Conservation (phyloP, 1,140 invertebrate species). For the Drosophila watanabei region DNA sequence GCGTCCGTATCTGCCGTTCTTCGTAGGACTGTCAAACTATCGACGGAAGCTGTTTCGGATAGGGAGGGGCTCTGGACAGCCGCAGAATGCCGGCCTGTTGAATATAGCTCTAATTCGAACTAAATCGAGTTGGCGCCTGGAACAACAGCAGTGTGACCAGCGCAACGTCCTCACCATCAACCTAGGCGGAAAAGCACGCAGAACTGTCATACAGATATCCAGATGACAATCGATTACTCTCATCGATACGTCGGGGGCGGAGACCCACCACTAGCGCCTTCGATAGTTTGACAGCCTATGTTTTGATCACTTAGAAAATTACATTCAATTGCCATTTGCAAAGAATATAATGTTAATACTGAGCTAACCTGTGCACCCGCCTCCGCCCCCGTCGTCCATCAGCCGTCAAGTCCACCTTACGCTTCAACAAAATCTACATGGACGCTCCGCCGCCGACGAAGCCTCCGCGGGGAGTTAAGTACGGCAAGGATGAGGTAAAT, state of each 20-base stretch:
- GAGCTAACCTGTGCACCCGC: slow-evolving; percentile 30
- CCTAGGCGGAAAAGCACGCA: not conserved
- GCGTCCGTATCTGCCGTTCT: too few relatives aligned
- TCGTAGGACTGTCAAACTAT: slow-evolving; percentile 22
- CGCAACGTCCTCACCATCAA: not conserved
- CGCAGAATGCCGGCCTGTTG: not conserved
- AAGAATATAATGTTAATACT: slow-evolving; percentile 32
- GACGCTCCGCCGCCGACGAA: slow-evolving; percentile 89
- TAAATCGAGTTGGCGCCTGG: not conserved
- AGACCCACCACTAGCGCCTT: slow-evolving; percentile 3
- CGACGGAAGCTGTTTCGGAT: not conserved
- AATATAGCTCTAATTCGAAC: not conserved
- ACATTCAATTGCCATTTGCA: slow-evolving; percentile 11
- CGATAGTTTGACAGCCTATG: slow-evolving; percentile 32
- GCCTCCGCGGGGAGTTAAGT: slow-evolving; percentile 92
- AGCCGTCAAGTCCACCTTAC: slow-evolving; percentile 17
- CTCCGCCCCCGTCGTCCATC: slow-evolving; percentile 14
- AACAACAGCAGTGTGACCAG: slow-evolving; percentile 4
- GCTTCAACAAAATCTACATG: slow-evolving; percentile 57
- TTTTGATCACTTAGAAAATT: slow-evolving; percentile 19
- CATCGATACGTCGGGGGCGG: slow-evolving; percentile 2
- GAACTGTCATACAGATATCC: not conserved
- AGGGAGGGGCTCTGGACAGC: too few relatives aligned
- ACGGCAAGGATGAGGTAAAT: slow-evolving; percentile 92
- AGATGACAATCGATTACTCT: not conserved